phyloP scores from a whole-genome alignment of 1,140 invertebrate species.

The Drosophila subobscura region DNA sequence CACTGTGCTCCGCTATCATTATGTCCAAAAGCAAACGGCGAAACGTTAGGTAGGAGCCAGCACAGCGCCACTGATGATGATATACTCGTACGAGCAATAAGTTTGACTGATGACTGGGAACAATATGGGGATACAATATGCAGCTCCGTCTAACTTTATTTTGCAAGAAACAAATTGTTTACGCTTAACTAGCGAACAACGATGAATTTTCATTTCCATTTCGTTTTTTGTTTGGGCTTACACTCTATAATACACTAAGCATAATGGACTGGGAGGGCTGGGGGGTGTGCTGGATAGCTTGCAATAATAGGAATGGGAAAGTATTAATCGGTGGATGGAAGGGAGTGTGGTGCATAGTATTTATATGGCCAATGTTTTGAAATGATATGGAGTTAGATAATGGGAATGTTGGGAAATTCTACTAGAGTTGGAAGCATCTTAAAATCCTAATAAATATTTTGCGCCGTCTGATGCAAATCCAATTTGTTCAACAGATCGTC shows the following conservation, averaged over 20 bases:
- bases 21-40: slow-evolving; percentile 38
- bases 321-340: slow-evolving; percentile 42
- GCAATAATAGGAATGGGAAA: slow-evolving; percentile 23
- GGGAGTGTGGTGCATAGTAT: neutral
- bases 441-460: slow-evolving; percentile 65
- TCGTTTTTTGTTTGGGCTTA: slow-evolving; percentile 25
- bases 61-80: slow-evolving; percentile 34
- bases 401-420: slow-evolving; percentile 12
- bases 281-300: slow-evolving; percentile 9
- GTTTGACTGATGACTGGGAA: slow-evolving; percentile 31
- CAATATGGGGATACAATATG: slow-evolving; percentile 45
- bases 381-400: slow-evolving; percentile 43
- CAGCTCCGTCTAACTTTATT: slow-evolving; percentile 61
- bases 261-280: neutral
- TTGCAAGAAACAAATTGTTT: slow-evolving; percentile 67
- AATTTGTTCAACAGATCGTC: slow-evolving; percentile 77
- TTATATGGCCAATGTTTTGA: slow-evolving; percentile 43
- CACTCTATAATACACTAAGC: slow-evolving; percentile 30
- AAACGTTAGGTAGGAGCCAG: slow-evolving; percentile 32
- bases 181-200: slow-evolving; percentile 55
- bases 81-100: slow-evolving; percentile 1
- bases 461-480: slow-evolving; percentile 59
- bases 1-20: slow-evolving; percentile 42
- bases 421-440: slow-evolving; percentile 10
- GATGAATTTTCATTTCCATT: slow-evolving; percentile 35